Evolutionary conservation across 2,797 vertebrate genomes (phyloP).

Genomic region (Passerculus sandwichensis): DNA sequence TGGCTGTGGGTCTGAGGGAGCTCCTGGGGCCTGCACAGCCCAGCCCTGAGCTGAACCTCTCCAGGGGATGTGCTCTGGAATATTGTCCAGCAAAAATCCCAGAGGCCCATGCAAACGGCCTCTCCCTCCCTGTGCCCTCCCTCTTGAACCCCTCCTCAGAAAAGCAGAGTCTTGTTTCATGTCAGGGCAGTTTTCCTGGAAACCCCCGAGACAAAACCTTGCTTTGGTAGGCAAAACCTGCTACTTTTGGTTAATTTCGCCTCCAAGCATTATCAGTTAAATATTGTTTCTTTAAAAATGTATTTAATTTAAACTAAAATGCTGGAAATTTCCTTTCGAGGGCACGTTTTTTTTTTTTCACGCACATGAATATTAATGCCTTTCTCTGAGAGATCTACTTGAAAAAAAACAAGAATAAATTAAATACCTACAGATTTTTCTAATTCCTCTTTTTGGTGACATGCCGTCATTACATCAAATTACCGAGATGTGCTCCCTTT

Average conservation of each 20-base stretch:
- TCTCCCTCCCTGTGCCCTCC: not conserved
- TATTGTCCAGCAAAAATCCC: not conserved
- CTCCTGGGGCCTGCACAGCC: not conserved
- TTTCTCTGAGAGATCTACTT: slow-evolving; percentile 82
- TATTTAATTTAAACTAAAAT: slow-evolving; percentile 80
- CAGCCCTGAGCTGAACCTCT: not conserved
- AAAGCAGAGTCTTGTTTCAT: not conserved
- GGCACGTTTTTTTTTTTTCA: slow-evolving; percentile 52
- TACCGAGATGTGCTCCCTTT: slow-evolving; percentile 86
- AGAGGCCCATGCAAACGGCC: not conserved
- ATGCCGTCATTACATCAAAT: slow-evolving; percentile 94
- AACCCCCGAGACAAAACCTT: not conserved
- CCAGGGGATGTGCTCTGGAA: not conserved
- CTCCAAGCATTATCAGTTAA: slow-evolving; percentile 74
- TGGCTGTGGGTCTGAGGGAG: fast-evolving
- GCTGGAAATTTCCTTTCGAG: slow-evolving; percentile 80
- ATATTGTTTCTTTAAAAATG: slow-evolving; percentile 79
- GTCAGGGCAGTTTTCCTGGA: slow-evolving; percentile 19
- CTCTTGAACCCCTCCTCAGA: not conserved
- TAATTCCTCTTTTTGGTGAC: slow-evolving; percentile 87
- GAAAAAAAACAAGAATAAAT: slow-evolving; percentile 83
- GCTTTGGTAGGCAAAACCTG: not conserved
- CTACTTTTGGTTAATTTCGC: slow-evolving; percentile 24
- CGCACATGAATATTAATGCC: slow-evolving; percentile 83
- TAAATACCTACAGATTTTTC: slow-evolving; percentile 88